Evolutionary conservation across 2,113 vertebrate species (phyloP).

Genomic region (Vombatus ursinus): DNA sequence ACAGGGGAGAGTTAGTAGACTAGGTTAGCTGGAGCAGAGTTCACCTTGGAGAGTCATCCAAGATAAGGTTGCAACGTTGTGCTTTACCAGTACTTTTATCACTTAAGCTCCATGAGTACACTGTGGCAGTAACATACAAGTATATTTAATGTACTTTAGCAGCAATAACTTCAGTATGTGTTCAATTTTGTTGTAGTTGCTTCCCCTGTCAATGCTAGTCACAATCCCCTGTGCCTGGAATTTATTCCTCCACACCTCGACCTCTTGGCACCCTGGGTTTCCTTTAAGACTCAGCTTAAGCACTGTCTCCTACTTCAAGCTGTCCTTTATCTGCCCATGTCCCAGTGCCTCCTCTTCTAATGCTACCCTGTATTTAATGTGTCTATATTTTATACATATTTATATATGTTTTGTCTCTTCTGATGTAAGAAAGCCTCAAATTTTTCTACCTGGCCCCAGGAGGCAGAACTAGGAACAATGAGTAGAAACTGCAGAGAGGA

Average conservation of each 20-base stretch:
- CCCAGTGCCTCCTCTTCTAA: neutral
- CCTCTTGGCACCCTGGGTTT: neutral
- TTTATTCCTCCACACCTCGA: neutral
- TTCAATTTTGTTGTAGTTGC: neutral
- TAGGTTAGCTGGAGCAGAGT: too few relatives aligned
- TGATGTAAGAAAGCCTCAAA: neutral
- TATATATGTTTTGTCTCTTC: neutral
- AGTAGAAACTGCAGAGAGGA: neutral
- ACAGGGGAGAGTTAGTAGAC: too few relatives aligned
- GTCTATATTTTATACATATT: neutral
- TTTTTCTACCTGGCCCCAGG: neutral
- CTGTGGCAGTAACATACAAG: too few relatives aligned
- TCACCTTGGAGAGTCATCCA: too few relatives aligned
- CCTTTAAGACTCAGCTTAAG: neutral
- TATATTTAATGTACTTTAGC: neutral
- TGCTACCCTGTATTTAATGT: neutral
- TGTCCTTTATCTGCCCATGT: neutral
- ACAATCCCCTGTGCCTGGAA: neutral
- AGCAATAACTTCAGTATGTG: neutral
- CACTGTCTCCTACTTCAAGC: neutral
- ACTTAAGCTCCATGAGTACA: too few relatives aligned
- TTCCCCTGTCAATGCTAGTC: neutral
- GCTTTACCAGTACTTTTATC: too few relatives aligned
- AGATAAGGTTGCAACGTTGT: too few relatives aligned
- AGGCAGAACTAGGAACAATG: neutral